Evolutionary conservation across 2,797 vertebrate genomes (phyloP).

Genomic region (Siniperca scherzeri): DNA sequence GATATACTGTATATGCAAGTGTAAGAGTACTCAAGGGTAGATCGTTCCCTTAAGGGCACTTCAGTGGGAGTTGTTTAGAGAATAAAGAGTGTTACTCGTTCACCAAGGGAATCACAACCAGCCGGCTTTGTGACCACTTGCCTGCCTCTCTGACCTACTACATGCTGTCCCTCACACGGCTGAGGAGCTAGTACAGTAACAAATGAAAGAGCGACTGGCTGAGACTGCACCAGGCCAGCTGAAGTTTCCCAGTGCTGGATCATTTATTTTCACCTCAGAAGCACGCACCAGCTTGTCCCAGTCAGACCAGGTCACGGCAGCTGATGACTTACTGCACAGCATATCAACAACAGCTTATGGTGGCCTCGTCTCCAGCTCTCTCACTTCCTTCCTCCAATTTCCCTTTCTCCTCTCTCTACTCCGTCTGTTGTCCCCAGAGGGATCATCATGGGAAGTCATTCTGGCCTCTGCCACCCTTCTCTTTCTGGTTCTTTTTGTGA

Average conservation of each 20-base stretch:
- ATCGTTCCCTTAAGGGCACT: too few species aligned
- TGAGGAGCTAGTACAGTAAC: neutral
- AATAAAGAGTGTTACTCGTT: neutral
- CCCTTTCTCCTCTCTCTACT: constrained; percentile 7
- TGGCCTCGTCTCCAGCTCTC: constrained; percentile 16
- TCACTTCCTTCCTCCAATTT: constrained; percentile 38
- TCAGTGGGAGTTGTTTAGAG: neutral
- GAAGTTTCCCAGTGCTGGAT: neutral
- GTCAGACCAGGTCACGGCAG: constrained; percentile 17
- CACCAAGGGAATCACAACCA: neutral
- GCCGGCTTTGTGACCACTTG: neutral
- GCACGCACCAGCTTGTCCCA: neutral
- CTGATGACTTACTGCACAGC: constrained; percentile 1
- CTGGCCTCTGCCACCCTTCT: constrained; percentile 17
- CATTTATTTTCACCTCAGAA: constrained; percentile 13
- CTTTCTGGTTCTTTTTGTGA: constrained; percentile 13
- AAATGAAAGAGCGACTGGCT: constrained; percentile 16
- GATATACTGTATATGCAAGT: neutral
- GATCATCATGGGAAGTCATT: constrained; percentile 32
- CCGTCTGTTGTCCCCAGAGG: constrained; percentile 28
- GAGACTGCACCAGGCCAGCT: neutral
- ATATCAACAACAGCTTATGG: constrained; percentile 15
- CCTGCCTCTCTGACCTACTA: neutral
- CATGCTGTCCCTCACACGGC: neutral
- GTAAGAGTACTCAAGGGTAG: too few species aligned